Percentiles rank a stretch among this genome's conserved stretches.
Conservation (phyloP, 1,140 invertebrate species). For the Aphaenogaster rudis region DNA sequence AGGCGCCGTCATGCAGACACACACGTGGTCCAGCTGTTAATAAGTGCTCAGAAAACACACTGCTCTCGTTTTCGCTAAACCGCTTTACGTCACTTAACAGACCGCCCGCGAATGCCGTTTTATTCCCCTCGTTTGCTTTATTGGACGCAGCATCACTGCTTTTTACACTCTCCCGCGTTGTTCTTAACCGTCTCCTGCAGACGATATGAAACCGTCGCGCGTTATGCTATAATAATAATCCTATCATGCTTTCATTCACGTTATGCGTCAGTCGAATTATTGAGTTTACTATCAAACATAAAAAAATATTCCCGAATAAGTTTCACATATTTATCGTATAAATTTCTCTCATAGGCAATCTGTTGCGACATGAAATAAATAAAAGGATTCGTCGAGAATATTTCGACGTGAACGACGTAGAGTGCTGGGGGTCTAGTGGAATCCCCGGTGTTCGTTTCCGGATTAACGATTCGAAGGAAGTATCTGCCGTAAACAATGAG, state of each 20-base stretch:
- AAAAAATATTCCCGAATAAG: neutral
- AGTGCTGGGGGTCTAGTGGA: neutral
- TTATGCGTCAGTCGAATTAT: neutral
- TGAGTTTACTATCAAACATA: neutral
- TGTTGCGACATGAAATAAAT: neutral
- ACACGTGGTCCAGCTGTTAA: constrained; percentile 74
- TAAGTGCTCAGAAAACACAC: constrained; percentile 62
- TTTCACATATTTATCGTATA: neutral
- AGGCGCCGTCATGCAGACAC: constrained; percentile 22
- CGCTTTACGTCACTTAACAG: constrained; percentile 67
- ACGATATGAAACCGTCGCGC: neutral
- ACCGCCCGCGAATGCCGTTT: constrained; percentile 43
- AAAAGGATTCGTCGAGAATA: neutral
- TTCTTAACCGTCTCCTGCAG: constrained; percentile 29
- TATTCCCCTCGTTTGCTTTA: constrained; percentile 66
- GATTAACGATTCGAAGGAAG: constrained; percentile 1
- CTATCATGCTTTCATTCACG: neutral
- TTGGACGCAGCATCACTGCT: constrained; percentile 64
- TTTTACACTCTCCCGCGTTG: constrained; percentile 68
- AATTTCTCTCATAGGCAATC: neutral
- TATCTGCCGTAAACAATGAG: neutral
- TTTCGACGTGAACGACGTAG: neutral
- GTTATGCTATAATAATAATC: neutral
- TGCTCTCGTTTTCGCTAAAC: constrained; percentile 70
- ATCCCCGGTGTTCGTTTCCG: neutral